Conservation (phyloP, 2,113 vertebrate species). For the Scopus umbretta region DNA sequence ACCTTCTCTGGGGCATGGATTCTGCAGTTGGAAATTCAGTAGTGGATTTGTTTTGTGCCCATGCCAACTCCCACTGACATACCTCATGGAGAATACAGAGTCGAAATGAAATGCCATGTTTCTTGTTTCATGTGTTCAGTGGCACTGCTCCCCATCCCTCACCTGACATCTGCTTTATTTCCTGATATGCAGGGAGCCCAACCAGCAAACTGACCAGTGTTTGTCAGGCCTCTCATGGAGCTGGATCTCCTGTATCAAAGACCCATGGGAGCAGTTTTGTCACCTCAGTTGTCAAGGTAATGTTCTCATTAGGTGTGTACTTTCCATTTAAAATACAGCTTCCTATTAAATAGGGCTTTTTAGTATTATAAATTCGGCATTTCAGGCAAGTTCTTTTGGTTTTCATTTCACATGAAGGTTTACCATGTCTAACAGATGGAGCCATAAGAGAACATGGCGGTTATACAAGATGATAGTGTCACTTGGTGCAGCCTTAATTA, state of each 20-base stretch:
- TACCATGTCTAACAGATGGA: background rate
- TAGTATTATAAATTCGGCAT: background rate
- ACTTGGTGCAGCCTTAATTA: background rate
- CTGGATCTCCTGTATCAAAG: constrained; percentile 89
- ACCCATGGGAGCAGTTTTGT: constrained; percentile 87
- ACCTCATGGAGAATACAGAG: background rate
- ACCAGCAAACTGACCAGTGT: constrained; percentile 81
- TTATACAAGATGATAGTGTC: background rate
- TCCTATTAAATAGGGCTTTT: background rate
- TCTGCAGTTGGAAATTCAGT: background rate
- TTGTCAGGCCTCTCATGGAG: constrained; percentile 77
- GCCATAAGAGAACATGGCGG: background rate
- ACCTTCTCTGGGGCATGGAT: background rate
- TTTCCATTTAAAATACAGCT: background rate
- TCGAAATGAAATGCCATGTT: background rate
- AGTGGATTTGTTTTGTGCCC: background rate
- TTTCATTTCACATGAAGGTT: background rate
- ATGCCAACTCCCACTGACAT: background rate
- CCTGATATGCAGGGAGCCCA: constrained; percentile 79
- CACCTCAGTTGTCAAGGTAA: constrained; percentile 92
- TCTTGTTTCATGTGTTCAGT: background rate
- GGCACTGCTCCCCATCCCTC: background rate
- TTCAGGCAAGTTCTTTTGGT: background rate
- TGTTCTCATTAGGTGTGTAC: background rate
- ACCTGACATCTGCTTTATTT: constrained; percentile 3